Percentiles rank a stretch among this genome's conserved stretches.
These are phyloP conservation scores for Salmo trutta DNA, from an alignment of 2,797 vertebrate genomes.

Conservation along the genomic window DNA sequence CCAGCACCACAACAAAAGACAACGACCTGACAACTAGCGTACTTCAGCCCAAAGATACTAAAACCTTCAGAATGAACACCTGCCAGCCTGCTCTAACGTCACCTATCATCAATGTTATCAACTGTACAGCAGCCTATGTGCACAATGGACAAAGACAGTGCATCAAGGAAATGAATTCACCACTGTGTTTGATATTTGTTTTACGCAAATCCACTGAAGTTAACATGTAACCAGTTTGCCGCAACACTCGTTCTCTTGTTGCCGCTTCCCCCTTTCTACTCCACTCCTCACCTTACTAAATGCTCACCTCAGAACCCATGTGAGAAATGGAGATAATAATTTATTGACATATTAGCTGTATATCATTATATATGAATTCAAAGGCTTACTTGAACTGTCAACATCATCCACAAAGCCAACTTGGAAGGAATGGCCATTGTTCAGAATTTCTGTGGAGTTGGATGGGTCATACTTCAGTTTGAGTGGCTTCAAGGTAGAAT, in stretches of 20 bases:
- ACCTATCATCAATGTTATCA: background rate
- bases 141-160: background rate
- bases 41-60: background rate
- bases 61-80: background rate
- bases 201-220: background rate
- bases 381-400: constrained; percentile 86
- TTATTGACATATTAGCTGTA: too few species aligned
- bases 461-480: constrained; percentile 81
- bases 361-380: background rate
- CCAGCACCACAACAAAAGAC: too few species aligned
- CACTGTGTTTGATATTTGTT: background rate
- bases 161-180: background rate
- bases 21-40: too few species aligned
- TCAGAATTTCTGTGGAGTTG: constrained; percentile 84
- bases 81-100: too few species aligned
- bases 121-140: background rate
- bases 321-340: too few species aligned
- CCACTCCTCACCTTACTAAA: background rate
- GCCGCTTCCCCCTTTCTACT: background rate
- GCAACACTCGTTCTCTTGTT: background rate
- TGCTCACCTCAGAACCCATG: background rate
- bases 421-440: constrained; percentile 92
- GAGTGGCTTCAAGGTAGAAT: constrained; percentile 80
- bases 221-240: background rate
- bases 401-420: constrained; percentile 88